Percentiles rank a stretch among this genome's conserved stretches.
Evolutionary conservation across 2,113 vertebrate genomes (phyloP).

Genomic region (Syngnathoides biaculeatus): DNA sequence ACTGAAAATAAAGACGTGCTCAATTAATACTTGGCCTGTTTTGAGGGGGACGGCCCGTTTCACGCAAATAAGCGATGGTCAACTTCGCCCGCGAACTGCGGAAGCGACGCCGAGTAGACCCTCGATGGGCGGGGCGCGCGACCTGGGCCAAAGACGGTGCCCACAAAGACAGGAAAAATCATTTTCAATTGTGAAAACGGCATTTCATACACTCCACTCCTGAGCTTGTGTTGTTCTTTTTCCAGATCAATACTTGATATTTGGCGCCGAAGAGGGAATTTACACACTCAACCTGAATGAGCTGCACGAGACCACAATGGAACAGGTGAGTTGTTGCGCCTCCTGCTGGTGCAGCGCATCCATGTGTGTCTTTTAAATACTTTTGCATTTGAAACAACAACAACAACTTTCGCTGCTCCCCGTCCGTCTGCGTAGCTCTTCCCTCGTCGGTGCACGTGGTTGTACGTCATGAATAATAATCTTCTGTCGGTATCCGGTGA

Average conservation of each 20-base stretch:
- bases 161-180: too few relatives aligned
- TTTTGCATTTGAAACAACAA: neutral
- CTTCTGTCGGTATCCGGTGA: constrained; percentile 96
- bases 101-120: too few relatives aligned
- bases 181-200: too few relatives aligned
- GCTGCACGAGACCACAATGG: constrained; percentile 97
- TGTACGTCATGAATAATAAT: constrained; percentile 98
- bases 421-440: constrained; percentile 78
- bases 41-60: too few relatives aligned
- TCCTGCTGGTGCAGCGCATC: neutral
- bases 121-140: too few relatives aligned
- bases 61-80: too few relatives aligned
- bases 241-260: constrained; percentile 98
- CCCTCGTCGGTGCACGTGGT: constrained; percentile 92
- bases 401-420: neutral
- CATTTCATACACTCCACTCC: too few relatives aligned
- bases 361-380: too few relatives aligned
- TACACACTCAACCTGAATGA: constrained; percentile 98
- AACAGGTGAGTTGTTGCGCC: constrained; percentile 77
- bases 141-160: too few relatives aligned
- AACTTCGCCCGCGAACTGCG: too few relatives aligned
- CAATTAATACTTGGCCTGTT: too few relatives aligned
- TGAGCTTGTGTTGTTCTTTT: constrained; percentile 6
- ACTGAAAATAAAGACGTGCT: too few relatives aligned
- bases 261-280: constrained; percentile 97